Base-by-base conservation (phyloP, 2,113 vertebrate genomes). In the Maylandia zebra region DNA sequence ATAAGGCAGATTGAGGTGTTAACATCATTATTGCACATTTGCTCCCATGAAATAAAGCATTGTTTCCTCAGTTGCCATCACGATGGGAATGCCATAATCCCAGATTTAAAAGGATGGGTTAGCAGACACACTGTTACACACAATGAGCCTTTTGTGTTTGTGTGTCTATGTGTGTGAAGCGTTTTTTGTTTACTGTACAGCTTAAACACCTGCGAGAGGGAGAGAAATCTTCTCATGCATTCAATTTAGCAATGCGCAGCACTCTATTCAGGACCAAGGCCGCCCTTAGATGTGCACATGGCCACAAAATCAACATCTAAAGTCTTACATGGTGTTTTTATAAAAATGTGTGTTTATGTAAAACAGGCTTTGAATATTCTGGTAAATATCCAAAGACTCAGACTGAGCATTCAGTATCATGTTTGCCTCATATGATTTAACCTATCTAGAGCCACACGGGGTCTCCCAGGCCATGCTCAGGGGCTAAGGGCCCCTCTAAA, bases 91-190 rank as follows among this genome's bases (percentile, higher is more conserved):
- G 87, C 81, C 79, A 93, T 96, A 96, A 96, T 96, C 95, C 94
- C 95, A 95, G 95, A 95, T 95, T 96, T 95, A 91, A 93, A 92
- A 89, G 95, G 91, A 95, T 84, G 94, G 94, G 91, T 92, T 93
- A 93, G 91, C 83, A 22, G 92, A 91, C 94, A 91, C 93, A 92
- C 92, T 84, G 87, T 82, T 27, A 92, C 78, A 80, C 90, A 96
- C 95, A 96, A 95, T 95, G 91, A 94, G 88, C 88, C 94, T 94
- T 94, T 95, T 96, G 95, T 95, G 71, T 81, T 64, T 86, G 76
- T 81, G 74, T 87, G 83, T 84, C 43, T 86, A 4, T 91, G 86
- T 82, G 86, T 84, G 83, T 89, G 87, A 71, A 86, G 86, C 86
- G 22, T 93, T 92, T 91, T 76, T 94, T 94, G 92, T 96, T 92